Base-by-base conservation (phyloP, 2,888 invertebrate genomes). In the Cartodere bifasciata region DNA sequence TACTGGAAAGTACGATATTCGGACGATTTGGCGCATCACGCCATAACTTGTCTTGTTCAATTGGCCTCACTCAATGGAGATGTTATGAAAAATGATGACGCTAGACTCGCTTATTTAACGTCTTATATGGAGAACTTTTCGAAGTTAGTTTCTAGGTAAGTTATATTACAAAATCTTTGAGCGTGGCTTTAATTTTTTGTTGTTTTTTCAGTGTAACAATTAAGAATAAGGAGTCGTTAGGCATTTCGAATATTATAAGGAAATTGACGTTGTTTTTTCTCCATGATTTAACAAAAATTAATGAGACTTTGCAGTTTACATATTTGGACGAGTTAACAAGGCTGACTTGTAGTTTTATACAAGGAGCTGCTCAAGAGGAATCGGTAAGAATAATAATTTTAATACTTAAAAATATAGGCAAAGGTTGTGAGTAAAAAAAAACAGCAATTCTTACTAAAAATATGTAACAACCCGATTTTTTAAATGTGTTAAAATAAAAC, bases 41-140 rank as follows among this genome's bases (percentile, higher is more conserved):
- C 85, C 1, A 60, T 90, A 34, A 80, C 73, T 30, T 88, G 90
- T 56, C 63, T 92, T 25, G 78, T 82, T 6, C 90, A 90, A 53
- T 60, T 91, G 34, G 75, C 79, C 1, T 74, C 77, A 10, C 54
- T 83, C 16, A 72, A 69, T 50, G 80, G 80, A 4, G 58, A 61
- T 2, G 57, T 77, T 4, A 55, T 74, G 34, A 46, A 59, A 32
- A 49, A 44, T 3, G 63, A 65, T 20, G 64, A 68, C 29, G 54
- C 62, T 2, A 58, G 66, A 37, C 42, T 65, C 3, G 61, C 66
- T 26, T 81, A 78, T 49, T 52, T 78, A 4, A 62, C 63, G 6
- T 60, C 60, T 33, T 79, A 72, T 46, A 50, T 77, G 42, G 63
- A 69, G 36, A 66, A 68, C 37, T 71, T 78, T 46, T 53, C 77